A percentile compares a stretch with the other conserved stretches of the same genome.
Conservation (phyloP, 2,888 invertebrate species). For the Cistogaster globosa region DNA sequence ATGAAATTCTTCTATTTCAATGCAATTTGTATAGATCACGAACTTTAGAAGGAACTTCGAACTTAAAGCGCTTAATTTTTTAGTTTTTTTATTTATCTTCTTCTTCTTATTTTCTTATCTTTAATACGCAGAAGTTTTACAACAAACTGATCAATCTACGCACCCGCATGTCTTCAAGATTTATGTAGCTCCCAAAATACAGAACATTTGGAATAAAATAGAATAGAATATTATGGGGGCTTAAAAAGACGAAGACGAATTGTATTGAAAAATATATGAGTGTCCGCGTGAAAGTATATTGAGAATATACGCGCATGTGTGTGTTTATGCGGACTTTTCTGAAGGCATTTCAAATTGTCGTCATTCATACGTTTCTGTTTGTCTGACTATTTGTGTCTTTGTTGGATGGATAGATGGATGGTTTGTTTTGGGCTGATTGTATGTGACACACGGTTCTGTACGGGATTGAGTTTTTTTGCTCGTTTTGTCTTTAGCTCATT, state of each 20-base stretch:
- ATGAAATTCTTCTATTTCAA: no score
- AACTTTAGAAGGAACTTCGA: no score
- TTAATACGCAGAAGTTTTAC: no score
- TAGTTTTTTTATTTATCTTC: no score
- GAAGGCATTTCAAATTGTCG: slow-evolving; percentile 64
- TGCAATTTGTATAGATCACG: no score
- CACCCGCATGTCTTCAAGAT: slow-evolving; percentile 4
- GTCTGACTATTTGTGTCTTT: slow-evolving; percentile 51
- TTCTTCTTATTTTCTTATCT: no score
- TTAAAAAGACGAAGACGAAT: slow-evolving; percentile 76
- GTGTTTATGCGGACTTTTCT: slow-evolving; percentile 5
- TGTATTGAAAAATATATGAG: slow-evolving; percentile 77
- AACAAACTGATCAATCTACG: slow-evolving; percentile 13
- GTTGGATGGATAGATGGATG: slow-evolving; percentile 61
- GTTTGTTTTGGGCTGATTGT: slow-evolving; percentile 59
- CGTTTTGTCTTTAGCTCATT: slow-evolving; percentile 41
- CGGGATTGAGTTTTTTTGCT: slow-evolving; percentile 45
- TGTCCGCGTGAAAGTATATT: slow-evolving; percentile 20
- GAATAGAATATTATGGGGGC: slow-evolving; percentile 51
- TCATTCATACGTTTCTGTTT: slow-evolving; percentile 62
- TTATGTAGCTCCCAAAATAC: slow-evolving; percentile 52
- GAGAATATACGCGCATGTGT: not conserved
- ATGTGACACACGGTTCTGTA: slow-evolving; percentile 61
- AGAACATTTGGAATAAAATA: slow-evolving; percentile 45
- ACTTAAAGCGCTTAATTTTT: no score